Evolutionary conservation across 2,797 vertebrate genomes (phyloP).

Genomic region (Amblyopsis hoosieri): DNA sequence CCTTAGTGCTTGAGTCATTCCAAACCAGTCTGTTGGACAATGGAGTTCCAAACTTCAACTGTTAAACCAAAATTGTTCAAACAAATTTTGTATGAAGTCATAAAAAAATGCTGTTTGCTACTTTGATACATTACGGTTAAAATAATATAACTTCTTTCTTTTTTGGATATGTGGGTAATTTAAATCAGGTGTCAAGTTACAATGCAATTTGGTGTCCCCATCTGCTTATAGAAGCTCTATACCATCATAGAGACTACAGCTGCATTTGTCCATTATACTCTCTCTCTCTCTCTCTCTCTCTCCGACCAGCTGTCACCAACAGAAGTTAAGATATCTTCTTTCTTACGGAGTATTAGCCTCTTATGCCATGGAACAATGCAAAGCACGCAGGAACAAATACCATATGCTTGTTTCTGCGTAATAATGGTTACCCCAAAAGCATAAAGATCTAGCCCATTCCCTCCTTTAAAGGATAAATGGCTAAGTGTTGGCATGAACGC

Average conservation of each 20-base stretch:
- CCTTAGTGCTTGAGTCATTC: slow-evolving; percentile 53
- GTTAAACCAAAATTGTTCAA: neutral
- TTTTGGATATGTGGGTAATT: slow-evolving; percentile 54
- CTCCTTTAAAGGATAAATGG: neutral
- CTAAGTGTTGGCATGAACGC: too few relatives aligned
- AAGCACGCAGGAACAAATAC: slow-evolving; percentile 6
- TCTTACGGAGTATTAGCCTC: slow-evolving; percentile 58
- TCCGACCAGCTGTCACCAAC: slow-evolving; percentile 73
- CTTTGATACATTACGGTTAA: neutral
- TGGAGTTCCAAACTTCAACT: slow-evolving; percentile 34
- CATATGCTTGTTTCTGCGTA: too few relatives aligned
- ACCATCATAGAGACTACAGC: slow-evolving; percentile 71
- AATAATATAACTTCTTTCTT: slow-evolving; percentile 37
- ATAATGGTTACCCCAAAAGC: slow-evolving; percentile 7
- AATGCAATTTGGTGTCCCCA: slow-evolving; percentile 61
- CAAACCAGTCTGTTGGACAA: slow-evolving; percentile 45
- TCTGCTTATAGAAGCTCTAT: slow-evolving; percentile 71
- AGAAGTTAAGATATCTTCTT: slow-evolving; percentile 70
- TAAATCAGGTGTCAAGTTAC: slow-evolving; percentile 62
- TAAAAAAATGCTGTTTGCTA: neutral
- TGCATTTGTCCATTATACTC: slow-evolving; percentile 57
- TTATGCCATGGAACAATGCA: slow-evolving; percentile 45
- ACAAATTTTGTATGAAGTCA: neutral
- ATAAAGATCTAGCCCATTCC: slow-evolving; percentile 8
- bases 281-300: slow-evolving; percentile 20